These are phyloP conservation scores for Drosophila ezoana DNA, from an alignment of 2,888 invertebrate genomes.

Conservation along the genomic window DNA sequence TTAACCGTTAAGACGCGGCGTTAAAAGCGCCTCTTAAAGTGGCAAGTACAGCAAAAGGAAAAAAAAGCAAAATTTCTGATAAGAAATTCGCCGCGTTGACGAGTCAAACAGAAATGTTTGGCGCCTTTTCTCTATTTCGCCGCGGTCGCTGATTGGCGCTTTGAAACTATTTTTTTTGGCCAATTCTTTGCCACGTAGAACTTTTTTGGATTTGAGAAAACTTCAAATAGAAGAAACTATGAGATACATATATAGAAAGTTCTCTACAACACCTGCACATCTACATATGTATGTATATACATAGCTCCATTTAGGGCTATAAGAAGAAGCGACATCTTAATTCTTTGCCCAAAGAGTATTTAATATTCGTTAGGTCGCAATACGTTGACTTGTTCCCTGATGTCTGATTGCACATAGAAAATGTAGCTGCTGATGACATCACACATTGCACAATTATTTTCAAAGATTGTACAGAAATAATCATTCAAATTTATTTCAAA, in stretches of 20 bases:
- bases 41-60: constrained; percentile 10
- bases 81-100: constrained; percentile 2
- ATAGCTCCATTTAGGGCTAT: background rate
- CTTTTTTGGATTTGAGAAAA: too few species aligned
- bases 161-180: too few species aligned
- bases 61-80: background rate
- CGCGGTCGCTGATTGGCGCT: too few species aligned
- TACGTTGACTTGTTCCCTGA: constrained; percentile 6
- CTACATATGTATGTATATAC: background rate
- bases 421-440: constrained; percentile 41
- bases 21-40: constrained; percentile 17
- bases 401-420: background rate
- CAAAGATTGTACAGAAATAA: constrained; percentile 28
- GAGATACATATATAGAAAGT: too few species aligned
- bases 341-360: constrained; percentile 13
- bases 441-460: constrained; percentile 51
- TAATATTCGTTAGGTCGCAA: background rate
- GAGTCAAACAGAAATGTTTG: constrained; percentile 3
- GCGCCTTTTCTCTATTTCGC: constrained; percentile 6
- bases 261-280: background rate
- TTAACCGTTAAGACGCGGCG: background rate
- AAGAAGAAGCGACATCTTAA: too few species aligned
- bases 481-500: constrained; percentile 44
- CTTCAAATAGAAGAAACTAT: too few species aligned
- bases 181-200: too few species aligned